Evolutionary conservation across 2,888 invertebrate species (phyloP).

Genomic region (Callyntrura guangdongensis): DNA sequence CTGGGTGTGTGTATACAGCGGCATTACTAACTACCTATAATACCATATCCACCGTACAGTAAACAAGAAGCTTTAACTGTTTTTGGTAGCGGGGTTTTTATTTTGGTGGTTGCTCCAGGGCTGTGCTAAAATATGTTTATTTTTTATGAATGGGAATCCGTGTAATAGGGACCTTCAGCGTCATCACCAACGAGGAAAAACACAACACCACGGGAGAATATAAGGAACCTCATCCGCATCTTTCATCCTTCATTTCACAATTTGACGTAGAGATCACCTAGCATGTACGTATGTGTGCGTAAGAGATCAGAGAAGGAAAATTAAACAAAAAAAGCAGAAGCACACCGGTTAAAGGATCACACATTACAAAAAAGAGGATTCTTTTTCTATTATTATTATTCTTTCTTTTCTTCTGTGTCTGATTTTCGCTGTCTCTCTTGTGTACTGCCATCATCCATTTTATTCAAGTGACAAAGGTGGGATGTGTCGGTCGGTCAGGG

Average conservation of each 20-base stretch:
- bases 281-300: slow-evolving; percentile 43
- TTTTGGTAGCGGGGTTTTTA: not conserved
- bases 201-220: slow-evolving; percentile 50
- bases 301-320: slow-evolving; percentile 61
- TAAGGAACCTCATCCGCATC: slow-evolving; percentile 65
- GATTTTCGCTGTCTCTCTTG: slow-evolving; percentile 31
- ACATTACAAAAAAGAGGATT: slow-evolving; percentile 54
- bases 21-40: not conserved
- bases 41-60: not conserved
- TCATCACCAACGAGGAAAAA: slow-evolving; percentile 51
- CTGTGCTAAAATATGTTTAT: not conserved
- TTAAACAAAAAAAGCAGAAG: slow-evolving; percentile 48
- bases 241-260: slow-evolving; percentile 73
- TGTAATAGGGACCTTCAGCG: slow-evolving; percentile 30
- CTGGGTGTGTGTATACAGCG: slow-evolving; percentile 20
- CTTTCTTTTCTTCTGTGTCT: slow-evolving; percentile 59
- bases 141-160: slow-evolving; percentile 64
- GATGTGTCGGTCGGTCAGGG: slow-evolving; percentile 70
- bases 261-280: slow-evolving; percentile 53
- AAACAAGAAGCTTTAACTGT: slow-evolving; percentile 4
- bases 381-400: slow-evolving; percentile 58
- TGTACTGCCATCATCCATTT: slow-evolving; percentile 66
- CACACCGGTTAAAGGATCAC: slow-evolving; percentile 67
- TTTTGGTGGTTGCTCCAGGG: slow-evolving; percentile 20
- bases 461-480: slow-evolving; percentile 75